Evolutionary conservation across 2,888 invertebrate genomes (phyloP).

Genomic region (Peribatodes rhomboidaria): DNA sequence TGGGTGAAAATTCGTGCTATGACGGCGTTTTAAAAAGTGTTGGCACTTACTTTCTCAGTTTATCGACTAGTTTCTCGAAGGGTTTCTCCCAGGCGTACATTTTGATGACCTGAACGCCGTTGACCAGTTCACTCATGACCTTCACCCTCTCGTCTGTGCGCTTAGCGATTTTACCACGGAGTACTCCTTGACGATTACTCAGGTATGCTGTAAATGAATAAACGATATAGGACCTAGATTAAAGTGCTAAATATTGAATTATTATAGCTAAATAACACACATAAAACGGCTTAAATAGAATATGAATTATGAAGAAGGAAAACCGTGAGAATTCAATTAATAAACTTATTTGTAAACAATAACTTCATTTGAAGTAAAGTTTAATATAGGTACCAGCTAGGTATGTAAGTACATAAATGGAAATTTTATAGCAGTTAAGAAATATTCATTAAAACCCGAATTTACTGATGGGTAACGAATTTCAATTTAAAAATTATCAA

Average conservation of each 20-base stretch:
- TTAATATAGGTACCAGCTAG: too few relatives aligned
- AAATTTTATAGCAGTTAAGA: neutral
- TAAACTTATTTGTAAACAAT: too few relatives aligned
- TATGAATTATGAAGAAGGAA: too few relatives aligned
- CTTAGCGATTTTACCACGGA: conserved; percentile 88
- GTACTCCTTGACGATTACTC: conserved; percentile 75
- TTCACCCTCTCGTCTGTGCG: conserved; percentile 92
- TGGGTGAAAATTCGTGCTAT: too few relatives aligned
- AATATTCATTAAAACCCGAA: neutral
- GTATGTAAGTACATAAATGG: too few relatives aligned
- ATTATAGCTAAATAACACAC: too few relatives aligned
- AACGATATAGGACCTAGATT: neutral
- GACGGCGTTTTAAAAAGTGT: too few relatives aligned
- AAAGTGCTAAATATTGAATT: too few relatives aligned
- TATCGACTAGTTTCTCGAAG: conserved; percentile 89
- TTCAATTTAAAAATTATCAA: neutral
- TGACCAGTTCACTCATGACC: conserved; percentile 93
- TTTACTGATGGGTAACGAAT: neutral
- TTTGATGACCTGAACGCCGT: conserved; percentile 93
- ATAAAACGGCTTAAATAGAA: too few relatives aligned
- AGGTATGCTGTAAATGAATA: conserved; percentile 71
- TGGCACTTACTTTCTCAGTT: conserved; percentile 88
- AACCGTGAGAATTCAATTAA: too few relatives aligned
- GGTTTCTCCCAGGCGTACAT: conserved; percentile 96
- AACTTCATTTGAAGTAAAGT: too few relatives aligned